Base-by-base conservation (phyloP, 2,113 vertebrate genomes). In the Casuarius casuarius region DNA sequence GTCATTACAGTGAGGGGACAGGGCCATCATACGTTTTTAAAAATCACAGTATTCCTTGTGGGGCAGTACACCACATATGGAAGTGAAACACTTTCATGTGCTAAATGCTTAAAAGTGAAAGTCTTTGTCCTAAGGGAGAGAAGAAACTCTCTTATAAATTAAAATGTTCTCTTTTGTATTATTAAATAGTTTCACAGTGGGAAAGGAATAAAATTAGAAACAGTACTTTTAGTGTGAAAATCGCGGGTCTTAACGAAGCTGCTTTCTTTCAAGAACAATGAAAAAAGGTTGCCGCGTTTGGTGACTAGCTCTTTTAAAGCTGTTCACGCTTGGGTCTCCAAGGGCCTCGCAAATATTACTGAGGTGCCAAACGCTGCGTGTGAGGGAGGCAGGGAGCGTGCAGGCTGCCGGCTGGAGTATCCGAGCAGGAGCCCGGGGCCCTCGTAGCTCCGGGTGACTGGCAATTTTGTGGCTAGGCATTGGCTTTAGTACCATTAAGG, bases 61-160 rank as follows among this genome's bases (percentile, higher is more conserved):
- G 84, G 31, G 35, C 28, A 62, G 22, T 31, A 71, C 40, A 62
- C 82, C 23, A 54, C 26, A 38, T 44, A 22, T 8, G 21, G 25
- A 89, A 82, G 7, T 29, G n/a, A 94, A 96, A 51, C 28, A 87
- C 42, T 94, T 96, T 70, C 70, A 92, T 84, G 77, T 92, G 29
- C 26, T 94, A 93, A 95, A 84, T 58, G 44, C 58, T 92, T 94
- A 87, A 87, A 95, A 85, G 78, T 74, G 8, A 20, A 91, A 91
- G 16, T 54, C 49, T 65, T 87, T 49, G 13, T 91, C 87, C 59
- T 85, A 62, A 76, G 67, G 74, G 84, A 89, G 33, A 54, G 40
- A 76, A 94, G 7, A 6, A 96, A 63, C 10, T 70, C 7, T 58
- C 74, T 83, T 76, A 83, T 33, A 96, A 83, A 90, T 79, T 84